Percentiles rank a stretch among this genome's conserved stretches.
These are phyloP conservation scores for Corythaixoides concolor DNA, from an alignment of 2,113 vertebrate genomes.

Conservation along the genomic window DNA sequence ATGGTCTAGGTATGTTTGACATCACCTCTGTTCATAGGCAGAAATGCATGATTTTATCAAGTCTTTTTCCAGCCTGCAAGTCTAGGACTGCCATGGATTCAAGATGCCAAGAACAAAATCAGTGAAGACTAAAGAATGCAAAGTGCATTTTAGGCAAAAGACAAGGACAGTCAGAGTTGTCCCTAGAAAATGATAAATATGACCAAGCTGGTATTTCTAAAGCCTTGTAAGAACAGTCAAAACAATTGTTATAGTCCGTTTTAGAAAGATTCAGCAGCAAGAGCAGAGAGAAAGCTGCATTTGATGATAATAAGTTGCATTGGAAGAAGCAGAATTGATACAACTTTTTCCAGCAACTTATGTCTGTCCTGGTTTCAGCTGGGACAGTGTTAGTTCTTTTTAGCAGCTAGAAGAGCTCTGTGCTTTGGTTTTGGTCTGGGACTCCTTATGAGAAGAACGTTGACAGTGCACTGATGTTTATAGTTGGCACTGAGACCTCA, in stretches of 20 bases:
- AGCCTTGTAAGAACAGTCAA: background rate
- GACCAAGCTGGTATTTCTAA: background rate
- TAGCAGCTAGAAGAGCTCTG: too few relatives aligned
- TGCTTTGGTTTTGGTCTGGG: too few relatives aligned
- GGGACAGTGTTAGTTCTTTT: too few relatives aligned
- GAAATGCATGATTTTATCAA: background rate
- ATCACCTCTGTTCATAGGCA: background rate
- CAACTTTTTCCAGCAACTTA: background rate
- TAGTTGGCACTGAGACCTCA: too few relatives aligned
- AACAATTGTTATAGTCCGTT: background rate
- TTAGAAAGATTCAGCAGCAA: background rate
- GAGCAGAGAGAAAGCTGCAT: background rate
- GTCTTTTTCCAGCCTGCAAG: background rate
- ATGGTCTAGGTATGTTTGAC: background rate
- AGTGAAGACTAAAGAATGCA: background rate
- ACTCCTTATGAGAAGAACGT: too few relatives aligned
- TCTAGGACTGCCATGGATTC: background rate
- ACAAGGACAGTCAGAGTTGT: background rate
- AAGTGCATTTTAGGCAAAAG: background rate
- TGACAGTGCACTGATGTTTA: too few relatives aligned
- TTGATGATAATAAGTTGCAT: background rate
- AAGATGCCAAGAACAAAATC: background rate
- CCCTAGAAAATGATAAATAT: background rate
- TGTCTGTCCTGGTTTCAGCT: too few relatives aligned
- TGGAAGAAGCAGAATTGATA: background rate